Evolutionary conservation across 2,888 invertebrate species (phyloP), one percentile per base, ranked within the genome.

Genomic region (Cheilosia pagana): DNA sequence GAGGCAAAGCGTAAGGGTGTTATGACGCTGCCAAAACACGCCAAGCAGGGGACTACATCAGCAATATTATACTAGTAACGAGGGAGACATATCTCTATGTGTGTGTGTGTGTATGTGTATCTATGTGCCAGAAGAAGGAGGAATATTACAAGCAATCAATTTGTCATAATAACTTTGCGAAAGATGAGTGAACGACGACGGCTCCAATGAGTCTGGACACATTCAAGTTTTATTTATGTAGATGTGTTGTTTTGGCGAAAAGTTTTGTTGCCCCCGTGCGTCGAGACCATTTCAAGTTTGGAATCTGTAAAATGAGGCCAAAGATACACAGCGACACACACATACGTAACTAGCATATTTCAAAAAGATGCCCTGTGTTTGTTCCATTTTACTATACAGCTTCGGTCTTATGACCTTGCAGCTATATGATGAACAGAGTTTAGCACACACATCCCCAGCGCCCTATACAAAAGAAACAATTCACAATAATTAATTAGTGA

Each of bases 71-170:
- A 35, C 12, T 12, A 35, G 35, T 35, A 35, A 35, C 35, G 3
- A 35, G 35, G 35, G 12, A 12, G n/a, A 0, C 28, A 8, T 28
- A 28, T 8, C 7, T 28, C 2, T 8, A 28, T 25, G 1, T 10
- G 8, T 7, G 0, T 35, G 12, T 35, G 12, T 35, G 12, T 12
- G 35, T 35, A 35, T 2, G 5, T 25, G 25, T 25, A 25, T 25
- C 3, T 2, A 23, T n/a, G n/a, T n/a, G 3, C 35, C 12, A 39
- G 72, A 31, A 41, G 35, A 48, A 43, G 70, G 59, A 70, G 60
- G 65, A 67, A 76, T 87, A 88, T 88, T 88, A 87, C 87, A 86
- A 87, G 88, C 89, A 88, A 88, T 88, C 88, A 88, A 88, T 88
- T 88, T 88, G 88, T 88, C 88, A 88, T 87, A 88, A 88, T 87